Conservation (phyloP, 2,888 invertebrate species). For the Tachina fera region DNA sequence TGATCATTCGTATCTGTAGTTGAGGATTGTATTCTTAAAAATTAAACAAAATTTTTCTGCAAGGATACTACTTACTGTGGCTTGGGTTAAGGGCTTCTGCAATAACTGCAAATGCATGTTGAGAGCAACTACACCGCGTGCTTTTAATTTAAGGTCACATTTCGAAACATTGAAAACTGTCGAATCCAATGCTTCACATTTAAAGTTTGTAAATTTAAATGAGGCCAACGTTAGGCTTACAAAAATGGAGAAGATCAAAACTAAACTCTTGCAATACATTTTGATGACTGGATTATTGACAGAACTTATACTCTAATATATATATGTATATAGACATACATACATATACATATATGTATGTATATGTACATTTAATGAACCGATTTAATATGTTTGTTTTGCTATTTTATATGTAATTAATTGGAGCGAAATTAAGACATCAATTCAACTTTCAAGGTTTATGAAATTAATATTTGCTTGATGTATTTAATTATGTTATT, state of each 20-base stretch:
- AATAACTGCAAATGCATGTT: slow-evolving; percentile 16
- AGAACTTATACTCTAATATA: background rate
- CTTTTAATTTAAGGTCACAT: background rate
- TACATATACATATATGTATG: too few species aligned
- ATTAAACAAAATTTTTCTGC: background rate
- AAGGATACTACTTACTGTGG: slow-evolving; percentile 27
- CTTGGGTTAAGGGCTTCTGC: slow-evolving; percentile 39
- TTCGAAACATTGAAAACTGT: slow-evolving; percentile 33
- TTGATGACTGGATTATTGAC: too few species aligned
- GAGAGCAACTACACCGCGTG: slow-evolving; percentile 6
- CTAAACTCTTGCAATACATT: background rate
- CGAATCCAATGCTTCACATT: slow-evolving; percentile 45
- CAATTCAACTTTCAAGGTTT: background rate
- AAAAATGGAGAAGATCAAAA: background rate
- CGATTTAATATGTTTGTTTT: background rate
- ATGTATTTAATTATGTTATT: too few species aligned
- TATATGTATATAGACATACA: too few species aligned
- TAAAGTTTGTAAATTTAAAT: slow-evolving; percentile 46
- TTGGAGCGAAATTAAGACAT: background rate
- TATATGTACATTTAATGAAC: background rate
- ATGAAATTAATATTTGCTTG: background rate
- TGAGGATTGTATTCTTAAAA: background rate
- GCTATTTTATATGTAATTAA: background rate
- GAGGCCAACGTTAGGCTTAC: background rate
- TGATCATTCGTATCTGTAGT: slow-evolving; percentile 26